Evolutionary conservation across 1,140 invertebrate species (phyloP).

Genomic region (Brachionus sp.): DNA sequence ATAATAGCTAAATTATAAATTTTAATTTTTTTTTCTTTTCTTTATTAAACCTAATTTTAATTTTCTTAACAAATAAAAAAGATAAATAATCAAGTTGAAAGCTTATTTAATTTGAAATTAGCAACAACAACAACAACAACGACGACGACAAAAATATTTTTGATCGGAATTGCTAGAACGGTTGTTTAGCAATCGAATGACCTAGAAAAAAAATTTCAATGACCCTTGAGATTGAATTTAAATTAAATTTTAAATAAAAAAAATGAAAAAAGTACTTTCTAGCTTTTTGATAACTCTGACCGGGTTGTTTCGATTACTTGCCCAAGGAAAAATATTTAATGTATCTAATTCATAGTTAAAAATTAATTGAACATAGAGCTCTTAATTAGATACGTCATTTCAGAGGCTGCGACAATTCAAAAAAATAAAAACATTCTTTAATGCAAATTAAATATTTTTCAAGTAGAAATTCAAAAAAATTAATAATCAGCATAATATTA

Average conservation of each 20-base stretch:
- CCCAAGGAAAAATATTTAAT: not conserved
- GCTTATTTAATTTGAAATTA: no score
- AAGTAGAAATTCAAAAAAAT: not conserved
- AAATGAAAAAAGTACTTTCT: not conserved
- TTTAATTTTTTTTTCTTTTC: no score
- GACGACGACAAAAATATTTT: no score
- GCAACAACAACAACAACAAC: no score
- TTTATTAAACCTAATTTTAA: not conserved
- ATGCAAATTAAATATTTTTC: not conserved
- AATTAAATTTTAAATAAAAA: not conserved
- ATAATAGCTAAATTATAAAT: no score
- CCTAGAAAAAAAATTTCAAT: not conserved
- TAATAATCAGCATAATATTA: not conserved
- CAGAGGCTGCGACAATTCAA: not conserved
- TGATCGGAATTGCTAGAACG: not conserved
- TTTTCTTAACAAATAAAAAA: not conserved
- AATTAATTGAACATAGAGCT: not conserved
- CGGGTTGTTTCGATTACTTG: not conserved
- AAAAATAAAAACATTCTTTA: not conserved
- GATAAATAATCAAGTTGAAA: not conserved
- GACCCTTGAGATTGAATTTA: not conserved
- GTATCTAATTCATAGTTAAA: not conserved
- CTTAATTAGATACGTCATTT: not conserved
- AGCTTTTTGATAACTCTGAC: not conserved
- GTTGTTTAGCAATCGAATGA: not conserved